Evolutionary conservation across 2,888 invertebrate genomes (phyloP).

Genomic region (Orgyia antiqua): DNA sequence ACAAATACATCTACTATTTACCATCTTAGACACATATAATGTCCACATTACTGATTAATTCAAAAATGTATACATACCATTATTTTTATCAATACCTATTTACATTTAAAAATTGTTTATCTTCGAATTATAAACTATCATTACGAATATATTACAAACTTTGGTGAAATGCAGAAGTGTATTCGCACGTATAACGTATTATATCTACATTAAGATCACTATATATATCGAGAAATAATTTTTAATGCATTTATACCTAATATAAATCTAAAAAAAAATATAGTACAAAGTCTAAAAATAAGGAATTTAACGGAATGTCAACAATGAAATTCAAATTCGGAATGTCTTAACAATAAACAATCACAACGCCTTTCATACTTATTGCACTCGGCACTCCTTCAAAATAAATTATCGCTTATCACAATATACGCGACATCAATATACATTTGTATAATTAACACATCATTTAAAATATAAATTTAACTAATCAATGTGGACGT

Average conservation of each 20-base stretch:
- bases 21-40: conserved; percentile 71
- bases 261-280: conserved; percentile 30
- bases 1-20: conserved; percentile 75
- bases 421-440: conserved; percentile 61
- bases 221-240: conserved; percentile 32
- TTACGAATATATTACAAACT: conserved; percentile 77
- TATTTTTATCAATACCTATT: conserved; percentile 70
- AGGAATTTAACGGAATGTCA: conserved; percentile 68
- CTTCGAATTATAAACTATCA: conserved; percentile 68
- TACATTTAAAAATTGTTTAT: conserved; percentile 74
- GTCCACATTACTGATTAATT: conserved; percentile 66
- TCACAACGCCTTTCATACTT: conserved; percentile 74
- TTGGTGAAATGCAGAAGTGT: conserved; percentile 74
- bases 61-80: conserved; percentile 61
- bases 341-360: conserved; percentile 63
- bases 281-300: conserved; percentile 33
- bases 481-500: conserved; percentile 68
- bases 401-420: conserved; percentile 69
- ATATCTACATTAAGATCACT: conserved; percentile 54
- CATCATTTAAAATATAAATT: conserved; percentile 72
- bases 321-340: conserved; percentile 53
- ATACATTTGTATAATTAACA: conserved; percentile 77
- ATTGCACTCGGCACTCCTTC: conserved; percentile 78
- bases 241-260: conserved; percentile 4
- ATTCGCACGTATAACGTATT: conserved; percentile 63